phyloP scores from a whole-genome alignment of 2,113 vertebrate genomes.

The Murina feae region DNA sequence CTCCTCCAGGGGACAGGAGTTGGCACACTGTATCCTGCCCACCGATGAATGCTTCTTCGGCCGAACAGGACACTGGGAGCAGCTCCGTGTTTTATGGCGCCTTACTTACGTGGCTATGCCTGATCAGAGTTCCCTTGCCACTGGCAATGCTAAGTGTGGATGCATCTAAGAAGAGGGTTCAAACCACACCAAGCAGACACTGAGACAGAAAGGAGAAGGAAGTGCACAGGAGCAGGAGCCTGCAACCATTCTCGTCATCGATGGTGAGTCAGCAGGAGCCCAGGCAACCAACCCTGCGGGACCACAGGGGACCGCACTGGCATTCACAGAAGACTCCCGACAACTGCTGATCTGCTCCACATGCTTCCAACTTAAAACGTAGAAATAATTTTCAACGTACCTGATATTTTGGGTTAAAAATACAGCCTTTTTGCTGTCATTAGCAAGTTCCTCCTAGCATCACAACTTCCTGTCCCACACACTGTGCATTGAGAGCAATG shows the following conservation, averaged over 20 bases:
- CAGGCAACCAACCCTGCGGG: too few species aligned
- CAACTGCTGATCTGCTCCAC: neutral
- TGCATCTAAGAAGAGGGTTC: neutral
- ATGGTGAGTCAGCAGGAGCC: neutral
- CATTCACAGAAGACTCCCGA: neutral
- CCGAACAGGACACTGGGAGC: neutral
- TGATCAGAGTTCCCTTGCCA: neutral
- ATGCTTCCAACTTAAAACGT: neutral
- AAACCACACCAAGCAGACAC: neutral
- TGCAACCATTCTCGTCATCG: too few species aligned
- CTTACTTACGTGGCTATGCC: too few species aligned
- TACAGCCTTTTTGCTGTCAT: neutral
- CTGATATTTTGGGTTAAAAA: neutral
- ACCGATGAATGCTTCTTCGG: neutral
- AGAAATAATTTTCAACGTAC: neutral
- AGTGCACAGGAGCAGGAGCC: too few species aligned
- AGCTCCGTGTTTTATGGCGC: neutral
- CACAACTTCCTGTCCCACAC: neutral
- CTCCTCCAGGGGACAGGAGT: neutral
- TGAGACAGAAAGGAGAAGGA: neutral
- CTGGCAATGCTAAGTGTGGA: neutral
- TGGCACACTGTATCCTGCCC: neutral
- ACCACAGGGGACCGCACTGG: rapidly evolving
- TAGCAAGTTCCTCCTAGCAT: neutral
- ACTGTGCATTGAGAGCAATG: neutral